Percentiles rank a stretch among this genome's conserved stretches.
Evolutionary conservation across 2,888 invertebrate genomes (phyloP).

Genomic region (Dioctria linearis): DNA sequence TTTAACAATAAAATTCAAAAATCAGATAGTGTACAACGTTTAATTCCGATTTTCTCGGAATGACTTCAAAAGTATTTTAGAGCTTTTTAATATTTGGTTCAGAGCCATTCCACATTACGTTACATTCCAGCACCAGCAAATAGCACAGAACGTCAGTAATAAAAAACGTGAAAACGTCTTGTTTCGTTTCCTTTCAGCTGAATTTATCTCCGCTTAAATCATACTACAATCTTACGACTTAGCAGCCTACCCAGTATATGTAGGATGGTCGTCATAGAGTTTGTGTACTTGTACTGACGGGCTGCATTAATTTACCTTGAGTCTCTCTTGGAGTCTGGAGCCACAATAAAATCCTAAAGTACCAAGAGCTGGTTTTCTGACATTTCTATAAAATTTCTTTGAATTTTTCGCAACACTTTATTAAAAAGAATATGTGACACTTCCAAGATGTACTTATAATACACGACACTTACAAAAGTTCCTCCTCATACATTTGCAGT

Average conservation of each 20-base stretch:
- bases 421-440: slow-evolving; percentile 1
- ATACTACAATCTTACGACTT: slow-evolving; percentile 2
- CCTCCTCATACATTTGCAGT: no score
- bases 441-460: not conserved
- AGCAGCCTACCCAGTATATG: no score
- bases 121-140: no score
- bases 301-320: slow-evolving; percentile 32
- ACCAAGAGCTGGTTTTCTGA: slow-evolving; percentile 27
- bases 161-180: no score
- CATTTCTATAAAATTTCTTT: slow-evolving; percentile 28
- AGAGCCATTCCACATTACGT: no score
- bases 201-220: slow-evolving; percentile 23
- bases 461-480: no score
- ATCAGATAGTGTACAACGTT: no score
- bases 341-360: slow-evolving; percentile 26
- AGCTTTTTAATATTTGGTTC: no score
- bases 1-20: no score
- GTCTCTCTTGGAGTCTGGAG: not conserved
- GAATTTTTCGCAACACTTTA: slow-evolving; percentile 21
- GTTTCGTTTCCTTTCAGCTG: not conserved
- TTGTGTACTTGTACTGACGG: not conserved
- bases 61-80: no score
- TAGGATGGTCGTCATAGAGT: slow-evolving; percentile 14
- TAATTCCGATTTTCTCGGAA: no score
- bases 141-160: no score